phyloP scores from a whole-genome alignment of 2,797 vertebrate species.

The Fistularia commersonii region DNA sequence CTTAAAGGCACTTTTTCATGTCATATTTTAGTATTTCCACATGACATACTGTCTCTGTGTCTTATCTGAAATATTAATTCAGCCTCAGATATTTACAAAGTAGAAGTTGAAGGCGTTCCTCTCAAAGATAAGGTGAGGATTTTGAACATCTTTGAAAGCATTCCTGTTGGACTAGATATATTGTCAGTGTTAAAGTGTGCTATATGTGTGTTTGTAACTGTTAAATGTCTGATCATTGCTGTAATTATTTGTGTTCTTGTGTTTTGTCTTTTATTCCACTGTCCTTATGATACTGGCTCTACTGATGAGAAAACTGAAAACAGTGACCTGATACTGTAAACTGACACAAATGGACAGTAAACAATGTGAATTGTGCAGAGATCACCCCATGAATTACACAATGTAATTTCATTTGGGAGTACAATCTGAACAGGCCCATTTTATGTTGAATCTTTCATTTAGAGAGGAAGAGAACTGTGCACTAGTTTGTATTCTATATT shows the following conservation, averaged over 20 bases:
- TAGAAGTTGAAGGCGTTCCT: slow-evolving; percentile 22
- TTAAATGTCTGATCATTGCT: slow-evolving; percentile 44
- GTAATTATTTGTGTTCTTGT: slow-evolving; percentile 57
- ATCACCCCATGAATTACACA: slow-evolving; percentile 19
- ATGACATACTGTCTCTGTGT: slow-evolving; percentile 27
- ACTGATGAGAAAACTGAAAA: slow-evolving; percentile 28
- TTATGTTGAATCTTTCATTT: slow-evolving; percentile 28
- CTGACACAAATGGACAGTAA: slow-evolving; percentile 9
- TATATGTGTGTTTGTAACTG: slow-evolving; percentile 47
- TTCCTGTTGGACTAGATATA: slow-evolving; percentile 42
- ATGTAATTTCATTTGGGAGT: slow-evolving; percentile 16
- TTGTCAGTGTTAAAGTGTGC: slow-evolving; percentile 54
- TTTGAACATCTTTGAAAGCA: slow-evolving; percentile 16
- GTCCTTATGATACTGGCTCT: slow-evolving; percentile 44
- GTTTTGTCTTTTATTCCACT: slow-evolving; percentile 53
- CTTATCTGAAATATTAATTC: slow-evolving; percentile 15
- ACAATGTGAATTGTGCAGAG: slow-evolving; percentile 16
- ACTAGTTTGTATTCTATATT: slow-evolving; percentile 31
- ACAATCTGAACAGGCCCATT: slow-evolving; percentile 11
- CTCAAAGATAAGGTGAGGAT: slow-evolving; percentile 14
- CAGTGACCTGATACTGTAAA: slow-evolving; percentile 26
- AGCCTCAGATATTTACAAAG: slow-evolving; percentile 18
- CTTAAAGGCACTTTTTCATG: slow-evolving; percentile 43
- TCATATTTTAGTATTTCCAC: slow-evolving; percentile 22
- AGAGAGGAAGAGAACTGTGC: slow-evolving; percentile 17